Evolutionary conservation across 2,888 invertebrate genomes (phyloP), one percentile per base, ranked within the genome.

Genomic region (Epirrhoe alternata): DNA sequence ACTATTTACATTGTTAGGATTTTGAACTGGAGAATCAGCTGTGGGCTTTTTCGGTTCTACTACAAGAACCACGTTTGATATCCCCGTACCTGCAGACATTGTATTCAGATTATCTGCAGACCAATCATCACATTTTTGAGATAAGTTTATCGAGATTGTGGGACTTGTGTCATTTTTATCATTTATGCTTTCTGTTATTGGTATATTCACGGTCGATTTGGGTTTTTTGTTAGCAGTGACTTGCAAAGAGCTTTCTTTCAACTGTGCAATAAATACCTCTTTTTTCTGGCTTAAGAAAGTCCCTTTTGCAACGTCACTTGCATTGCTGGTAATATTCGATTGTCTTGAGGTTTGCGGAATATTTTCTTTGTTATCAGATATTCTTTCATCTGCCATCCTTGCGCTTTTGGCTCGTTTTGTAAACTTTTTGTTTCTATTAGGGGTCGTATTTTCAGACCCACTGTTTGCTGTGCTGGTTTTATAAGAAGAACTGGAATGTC

Each of bases 341-440:
- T 77, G 79, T 68, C 77, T 74, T 6, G 88, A 84, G 12, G 82
- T 77, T 71, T 85, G 81, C 7, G 90, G 86, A 54, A 86, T 65
- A 66, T 90, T 89, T 80, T 90, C 89, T 76, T 89, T 89, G 63
- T 90, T 83, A 54, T 79, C 78, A 51, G 71, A 72, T 59, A 71
- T 68, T 71, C 77, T 82, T 3, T 66, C 75, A 31, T 79, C 76
- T 0, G 68, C 1, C 51, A 79, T 84, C 71, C 84, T 84, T 6
- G 65, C 67, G 51, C 35, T 72, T 75, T 83, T 84, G 35, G 64
- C 69, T 59, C 77, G 82, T 77, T 85, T 87, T 17, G 75, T 70
- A 33, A 71, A 69, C 72, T 85, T 86, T 69, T 83, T 86, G 68
- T 71, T 81, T 78, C 77, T 83, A 6, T 74, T 69, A 17, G 78